A percentile compares a stretch with the other conserved stretches of the same genome.
These are phyloP conservation scores for Gandaritis pyraliata DNA, from an alignment of 2,888 invertebrate genomes.

Conservation along the genomic window DNA sequence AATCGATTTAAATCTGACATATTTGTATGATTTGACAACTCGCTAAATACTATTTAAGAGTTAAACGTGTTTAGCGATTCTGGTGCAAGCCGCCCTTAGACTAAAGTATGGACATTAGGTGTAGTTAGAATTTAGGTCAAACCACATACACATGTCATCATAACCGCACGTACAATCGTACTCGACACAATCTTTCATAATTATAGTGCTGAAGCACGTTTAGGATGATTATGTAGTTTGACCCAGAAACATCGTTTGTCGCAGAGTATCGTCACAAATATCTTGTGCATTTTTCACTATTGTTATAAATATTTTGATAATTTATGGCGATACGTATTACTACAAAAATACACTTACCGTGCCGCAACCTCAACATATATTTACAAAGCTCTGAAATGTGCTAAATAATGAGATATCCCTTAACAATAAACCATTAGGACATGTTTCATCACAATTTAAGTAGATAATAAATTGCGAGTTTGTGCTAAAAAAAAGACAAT, in stretches of 20 bases:
- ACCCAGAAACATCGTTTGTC: slow-evolving; percentile 12
- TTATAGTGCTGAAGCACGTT: not conserved
- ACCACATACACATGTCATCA: not conserved
- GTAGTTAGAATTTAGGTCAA: slow-evolving; percentile 17
- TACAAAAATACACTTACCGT: slow-evolving; percentile 27
- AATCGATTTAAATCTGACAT: too few relatives aligned
- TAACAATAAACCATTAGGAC: slow-evolving; percentile 75
- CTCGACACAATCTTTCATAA: not conserved
- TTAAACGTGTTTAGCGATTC: too few relatives aligned
- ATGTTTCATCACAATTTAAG: slow-evolving; percentile 28
- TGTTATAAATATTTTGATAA: not conserved
- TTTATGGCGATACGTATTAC: slow-evolving; percentile 5
- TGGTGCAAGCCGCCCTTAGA: too few relatives aligned
- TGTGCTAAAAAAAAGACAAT: not conserved
- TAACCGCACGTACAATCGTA: too few relatives aligned
- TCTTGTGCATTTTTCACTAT: not conserved
- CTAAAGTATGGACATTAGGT: slow-evolving; percentile 18
- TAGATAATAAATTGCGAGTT: not conserved
- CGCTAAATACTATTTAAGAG: too few relatives aligned
- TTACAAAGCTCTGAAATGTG: slow-evolving; percentile 59
- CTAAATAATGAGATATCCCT: slow-evolving; percentile 78
- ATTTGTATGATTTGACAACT: too few relatives aligned
- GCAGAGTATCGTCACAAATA: slow-evolving; percentile 6
- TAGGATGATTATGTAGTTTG: slow-evolving; percentile 6
- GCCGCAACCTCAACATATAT: slow-evolving; percentile 30